Evolutionary conservation across 2,888 invertebrate genomes (phyloP), one percentile per base, ranked within the genome.

Genomic region (Polyommatus icarus): DNA sequence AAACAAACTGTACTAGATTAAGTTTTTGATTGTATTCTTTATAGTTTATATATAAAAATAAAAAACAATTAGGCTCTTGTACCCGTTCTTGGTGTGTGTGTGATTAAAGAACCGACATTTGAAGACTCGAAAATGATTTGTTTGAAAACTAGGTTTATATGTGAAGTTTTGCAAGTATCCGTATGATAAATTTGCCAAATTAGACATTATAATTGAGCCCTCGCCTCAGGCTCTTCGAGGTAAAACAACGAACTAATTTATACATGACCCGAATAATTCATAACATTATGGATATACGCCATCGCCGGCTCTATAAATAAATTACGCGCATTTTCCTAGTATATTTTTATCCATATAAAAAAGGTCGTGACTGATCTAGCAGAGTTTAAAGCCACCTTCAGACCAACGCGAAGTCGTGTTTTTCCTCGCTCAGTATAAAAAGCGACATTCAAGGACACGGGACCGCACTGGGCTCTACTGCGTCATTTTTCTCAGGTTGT

Each of bases 401-500:
- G 46, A 24, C 73, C 67, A 67, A 67, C 67, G 67, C 67, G 67
- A 67, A 32, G 10, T 73, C 5, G 10, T 15, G 20, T 40, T 73
- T 73, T 75, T 75, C 54, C 50, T 50, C 50, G 7, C 54, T 50
- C 29, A 6, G 79, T 79, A 80, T 80, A 82, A 83, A 83, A 82
- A 79, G 80, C 79, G 77, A 77, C 76, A 78, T 81, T 79, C 85
- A 87, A 86, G 85, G 86, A 85, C 85, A 81, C 80, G 71, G 83
- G 84, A 82, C 82, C 82, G 80, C 79, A 82, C 78, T 82, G 83
- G 83, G 81, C 82, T 78, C 82, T 80, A 82, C 84, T 84, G 87
- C 84, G 86, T 86, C 86, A 86, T 82, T 84, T 82, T 80, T 81
- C 82, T 83, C 84, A 85, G 87, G 87, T 86, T 87, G 85, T 85